Conservation (phyloP, 2,113 vertebrate genomes). For the Raja brachyura region DNA sequence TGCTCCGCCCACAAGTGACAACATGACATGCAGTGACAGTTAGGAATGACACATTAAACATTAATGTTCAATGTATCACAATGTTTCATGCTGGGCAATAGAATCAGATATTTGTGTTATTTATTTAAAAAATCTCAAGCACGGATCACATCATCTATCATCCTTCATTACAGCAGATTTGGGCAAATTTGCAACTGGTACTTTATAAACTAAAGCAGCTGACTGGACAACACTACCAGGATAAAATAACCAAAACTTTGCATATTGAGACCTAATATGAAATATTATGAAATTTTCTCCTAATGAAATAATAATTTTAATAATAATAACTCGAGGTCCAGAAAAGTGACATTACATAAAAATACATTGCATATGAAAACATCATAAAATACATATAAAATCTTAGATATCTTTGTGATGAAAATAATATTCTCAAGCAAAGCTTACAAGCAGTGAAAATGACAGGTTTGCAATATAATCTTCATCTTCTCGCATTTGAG, state of each 20-base stretch:
- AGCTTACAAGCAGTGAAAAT: no score
- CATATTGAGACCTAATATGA: not conserved
- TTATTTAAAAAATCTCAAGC: not conserved
- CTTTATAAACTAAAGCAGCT: not conserved
- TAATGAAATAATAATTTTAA: not conserved
- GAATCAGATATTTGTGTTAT: not conserved
- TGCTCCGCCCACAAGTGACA: no score
- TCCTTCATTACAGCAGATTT: not conserved
- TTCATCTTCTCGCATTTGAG: no score
- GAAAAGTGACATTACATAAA: no score
- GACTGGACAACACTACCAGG: not conserved
- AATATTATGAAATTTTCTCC: no score
- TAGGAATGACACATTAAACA: not conserved
- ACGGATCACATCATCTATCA: no score
- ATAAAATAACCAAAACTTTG: not conserved
- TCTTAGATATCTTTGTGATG: not conserved
- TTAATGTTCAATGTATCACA: not conserved
- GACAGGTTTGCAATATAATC: not conserved
- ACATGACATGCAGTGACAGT: no score
- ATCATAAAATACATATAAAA: no score
- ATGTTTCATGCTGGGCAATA: slow-evolving; percentile 1
- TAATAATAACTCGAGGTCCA: no score
- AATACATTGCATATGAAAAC: no score
- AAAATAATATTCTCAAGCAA: not conserved
- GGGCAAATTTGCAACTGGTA: not conserved